Evolutionary conservation across 2,888 invertebrate genomes (phyloP).

Genomic region (Athalia circularis): DNA sequence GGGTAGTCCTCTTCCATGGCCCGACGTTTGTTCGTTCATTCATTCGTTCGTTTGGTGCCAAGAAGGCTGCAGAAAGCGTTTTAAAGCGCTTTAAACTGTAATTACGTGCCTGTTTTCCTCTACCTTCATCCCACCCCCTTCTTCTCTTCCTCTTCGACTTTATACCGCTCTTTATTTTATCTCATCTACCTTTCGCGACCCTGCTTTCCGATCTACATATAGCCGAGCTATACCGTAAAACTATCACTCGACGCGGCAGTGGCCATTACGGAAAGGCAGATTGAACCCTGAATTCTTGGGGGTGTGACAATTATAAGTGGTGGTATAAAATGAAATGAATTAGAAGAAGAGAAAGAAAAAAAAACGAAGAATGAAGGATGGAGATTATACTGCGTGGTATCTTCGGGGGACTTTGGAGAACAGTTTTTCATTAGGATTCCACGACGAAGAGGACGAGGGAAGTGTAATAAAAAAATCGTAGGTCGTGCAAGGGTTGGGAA

Average conservation of each 20-base stretch:
- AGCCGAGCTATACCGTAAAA: not conserved
- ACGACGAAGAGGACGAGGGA: too few species aligned
- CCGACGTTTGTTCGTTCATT: too few species aligned
- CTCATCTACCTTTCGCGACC: too few species aligned
- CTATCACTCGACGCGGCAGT: not conserved
- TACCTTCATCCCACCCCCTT: slow-evolving; percentile 9
- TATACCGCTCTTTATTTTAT: too few species aligned
- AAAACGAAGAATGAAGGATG: not conserved
- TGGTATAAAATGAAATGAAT: not conserved
- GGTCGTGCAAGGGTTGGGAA: too few species aligned
- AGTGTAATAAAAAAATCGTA: too few species aligned
- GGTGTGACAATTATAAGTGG: not conserved
- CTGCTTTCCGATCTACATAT: too few species aligned
- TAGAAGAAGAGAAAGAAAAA: not conserved
- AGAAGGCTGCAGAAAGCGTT: slow-evolving; percentile 23
- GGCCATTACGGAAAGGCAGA: too few species aligned
- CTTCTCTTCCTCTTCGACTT: not conserved
- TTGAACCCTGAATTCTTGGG: too few species aligned
- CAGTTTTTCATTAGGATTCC: too few species aligned
- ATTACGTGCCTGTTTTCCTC: slow-evolving; percentile 33
- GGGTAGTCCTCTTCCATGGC: slow-evolving; percentile 3
- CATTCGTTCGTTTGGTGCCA: slow-evolving; percentile 24
- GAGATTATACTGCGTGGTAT: too few species aligned
- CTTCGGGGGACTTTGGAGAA: too few species aligned
- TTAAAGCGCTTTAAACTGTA: slow-evolving; percentile 29